These are phyloP conservation scores for Vidua macroura DNA, from an alignment of 2,113 vertebrate genomes.

Conservation along the genomic window DNA sequence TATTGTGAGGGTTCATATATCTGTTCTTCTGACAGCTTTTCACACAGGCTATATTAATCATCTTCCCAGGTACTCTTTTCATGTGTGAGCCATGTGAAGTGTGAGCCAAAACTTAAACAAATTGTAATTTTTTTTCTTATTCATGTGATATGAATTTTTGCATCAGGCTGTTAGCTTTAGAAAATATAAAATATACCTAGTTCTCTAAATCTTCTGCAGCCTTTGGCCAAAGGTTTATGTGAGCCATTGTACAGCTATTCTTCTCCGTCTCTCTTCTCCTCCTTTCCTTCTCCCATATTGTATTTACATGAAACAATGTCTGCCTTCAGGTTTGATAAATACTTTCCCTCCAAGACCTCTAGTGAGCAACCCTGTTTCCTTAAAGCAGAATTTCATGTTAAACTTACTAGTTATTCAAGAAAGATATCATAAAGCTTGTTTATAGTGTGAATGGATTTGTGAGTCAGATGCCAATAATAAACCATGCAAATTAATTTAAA, in stretches of 20 bases:
- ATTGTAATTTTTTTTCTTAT: neutral
- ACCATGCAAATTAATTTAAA: neutral
- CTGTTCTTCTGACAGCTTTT: neutral
- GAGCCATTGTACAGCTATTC: neutral
- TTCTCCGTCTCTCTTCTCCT: neutral
- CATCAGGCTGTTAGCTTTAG: neutral
- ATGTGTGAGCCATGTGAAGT: neutral
- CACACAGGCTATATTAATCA: neutral
- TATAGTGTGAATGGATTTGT: neutral
- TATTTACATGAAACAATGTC: neutral
- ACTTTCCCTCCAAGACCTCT: neutral
- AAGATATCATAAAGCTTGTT: neutral
- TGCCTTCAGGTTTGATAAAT: neutral
- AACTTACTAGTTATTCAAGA: neutral
- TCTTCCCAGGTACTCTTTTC: neutral
- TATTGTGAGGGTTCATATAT: neutral
- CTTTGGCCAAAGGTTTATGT: neutral
- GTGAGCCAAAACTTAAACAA: neutral
- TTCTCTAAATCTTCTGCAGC: neutral
- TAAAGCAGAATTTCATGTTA: neutral
- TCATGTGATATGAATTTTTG: neutral
- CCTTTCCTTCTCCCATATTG: neutral
- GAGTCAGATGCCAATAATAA: neutral
- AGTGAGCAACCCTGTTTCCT: neutral
- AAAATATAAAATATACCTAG: neutral